These are phyloP conservation scores for Macrostomum lignano DNA, from an alignment of 1,140 invertebrate genomes.

Conservation along the genomic window DNA sequence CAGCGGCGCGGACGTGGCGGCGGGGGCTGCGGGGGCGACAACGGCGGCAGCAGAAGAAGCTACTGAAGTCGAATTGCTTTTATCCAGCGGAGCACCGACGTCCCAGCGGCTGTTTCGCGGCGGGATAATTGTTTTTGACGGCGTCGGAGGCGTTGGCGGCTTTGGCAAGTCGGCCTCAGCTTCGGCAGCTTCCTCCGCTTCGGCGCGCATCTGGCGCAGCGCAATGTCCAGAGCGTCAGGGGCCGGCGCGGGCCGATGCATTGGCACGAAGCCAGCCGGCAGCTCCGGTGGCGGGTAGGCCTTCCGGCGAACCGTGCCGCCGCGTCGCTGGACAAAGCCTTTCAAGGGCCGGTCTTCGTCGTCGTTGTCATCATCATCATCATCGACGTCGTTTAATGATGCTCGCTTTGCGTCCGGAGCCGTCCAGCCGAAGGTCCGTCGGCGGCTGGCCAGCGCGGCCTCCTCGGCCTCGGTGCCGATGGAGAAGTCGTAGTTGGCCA, in stretches of 20 bases:
- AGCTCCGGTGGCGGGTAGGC: slow-evolving; percentile 40
- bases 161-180: too few species aligned
- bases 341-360: slow-evolving; percentile 31
- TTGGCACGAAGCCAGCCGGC: slow-evolving; percentile 37
- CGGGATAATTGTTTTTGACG: background rate
- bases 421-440: slow-evolving; percentile 3
- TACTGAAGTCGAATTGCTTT: background rate
- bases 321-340: slow-evolving; percentile 35
- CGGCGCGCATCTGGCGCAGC: slow-evolving; percentile 8
- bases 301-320: slow-evolving; percentile 31
- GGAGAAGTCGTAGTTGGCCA: slow-evolving; percentile 71
- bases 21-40: too few species aligned
- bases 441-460: background rate
- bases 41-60: background rate
- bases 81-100: background rate
- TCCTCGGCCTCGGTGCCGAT: slow-evolving; percentile 12
- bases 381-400: too few species aligned
- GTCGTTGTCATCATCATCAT: background rate
- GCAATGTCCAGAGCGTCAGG: too few species aligned
- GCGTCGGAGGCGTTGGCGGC: too few species aligned
- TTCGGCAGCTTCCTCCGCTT: slow-evolving; percentile 9
- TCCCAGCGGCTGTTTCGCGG: background rate
- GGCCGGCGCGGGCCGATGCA: too few species aligned
- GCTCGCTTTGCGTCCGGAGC: slow-evolving; percentile 1
- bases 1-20: background rate